A percentile compares a stretch with the other conserved stretches of the same genome.
These are phyloP conservation scores for Drosophila tsacasi DNA, from an alignment of 1,140 invertebrate genomes.

Conservation along the genomic window DNA sequence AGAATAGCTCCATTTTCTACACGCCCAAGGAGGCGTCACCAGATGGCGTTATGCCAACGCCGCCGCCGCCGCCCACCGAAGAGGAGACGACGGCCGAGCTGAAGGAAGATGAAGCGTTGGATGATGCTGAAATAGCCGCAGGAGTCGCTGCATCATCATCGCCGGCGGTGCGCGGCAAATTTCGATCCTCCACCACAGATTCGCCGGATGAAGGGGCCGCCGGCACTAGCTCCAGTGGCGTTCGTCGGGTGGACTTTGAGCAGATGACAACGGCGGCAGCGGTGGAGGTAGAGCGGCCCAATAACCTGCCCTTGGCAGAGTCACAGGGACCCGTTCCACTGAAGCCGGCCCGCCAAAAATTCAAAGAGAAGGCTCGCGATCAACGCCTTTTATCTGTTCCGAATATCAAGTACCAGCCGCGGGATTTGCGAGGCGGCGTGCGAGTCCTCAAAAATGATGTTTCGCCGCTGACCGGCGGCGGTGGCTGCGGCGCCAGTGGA, in stretches of 20 bases:
- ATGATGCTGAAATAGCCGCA: constrained; percentile 29
- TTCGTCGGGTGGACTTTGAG: constrained; percentile 50
- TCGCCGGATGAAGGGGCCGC: constrained; percentile 30
- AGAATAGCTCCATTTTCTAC: constrained; percentile 85
- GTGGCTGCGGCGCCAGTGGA: background rate
- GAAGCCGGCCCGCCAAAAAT: constrained; percentile 87
- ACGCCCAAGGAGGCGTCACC: constrained; percentile 85
- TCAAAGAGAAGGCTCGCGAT: constrained; percentile 87
- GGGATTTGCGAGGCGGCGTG: constrained; percentile 66
- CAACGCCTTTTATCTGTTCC: constrained; percentile 91
- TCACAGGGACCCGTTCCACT: constrained; percentile 82
- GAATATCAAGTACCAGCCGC: constrained; percentile 89
- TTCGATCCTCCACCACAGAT: constrained; percentile 51
- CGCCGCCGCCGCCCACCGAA: constrained; percentile 19
- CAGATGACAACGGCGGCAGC: constrained; percentile 10
- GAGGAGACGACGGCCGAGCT: constrained; percentile 49
- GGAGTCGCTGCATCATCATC: background rate
- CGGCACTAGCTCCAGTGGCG: background rate
- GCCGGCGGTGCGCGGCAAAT: constrained; percentile 35
- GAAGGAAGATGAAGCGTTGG: constrained; percentile 56
- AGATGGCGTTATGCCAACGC: constrained; percentile 40
- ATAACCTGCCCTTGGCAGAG: constrained; percentile 67
- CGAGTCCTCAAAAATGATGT: constrained; percentile 72
- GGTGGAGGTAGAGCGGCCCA: constrained; percentile 62
- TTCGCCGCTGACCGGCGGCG: constrained; percentile 87